phyloP scores from a whole-genome alignment of 2,797 vertebrate species.

The Champsocephalus esox region DNA sequence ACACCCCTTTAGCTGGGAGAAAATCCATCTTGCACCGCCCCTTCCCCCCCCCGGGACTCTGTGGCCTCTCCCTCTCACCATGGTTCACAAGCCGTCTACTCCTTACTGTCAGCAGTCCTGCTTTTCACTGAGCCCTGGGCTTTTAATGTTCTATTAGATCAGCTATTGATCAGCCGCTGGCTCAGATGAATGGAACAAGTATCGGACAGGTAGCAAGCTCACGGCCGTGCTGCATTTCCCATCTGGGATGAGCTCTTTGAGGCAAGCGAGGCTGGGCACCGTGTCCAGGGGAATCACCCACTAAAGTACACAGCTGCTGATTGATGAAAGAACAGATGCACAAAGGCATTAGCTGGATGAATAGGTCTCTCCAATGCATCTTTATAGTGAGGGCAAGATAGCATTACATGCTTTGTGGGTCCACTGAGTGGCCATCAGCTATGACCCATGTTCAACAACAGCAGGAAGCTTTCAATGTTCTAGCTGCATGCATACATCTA shows the following conservation, averaged over 20 bases:
- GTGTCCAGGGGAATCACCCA: constrained; percentile 35
- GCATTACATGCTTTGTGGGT: constrained; percentile 35
- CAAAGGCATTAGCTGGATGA: constrained; percentile 45
- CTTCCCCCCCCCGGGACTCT: neutral
- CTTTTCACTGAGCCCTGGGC: constrained; percentile 54
- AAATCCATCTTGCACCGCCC: constrained; percentile 48
- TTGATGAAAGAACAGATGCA: constrained; percentile 45
- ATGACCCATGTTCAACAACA: neutral
- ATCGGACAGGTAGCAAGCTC: constrained; percentile 65
- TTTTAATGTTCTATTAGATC: constrained; percentile 80
- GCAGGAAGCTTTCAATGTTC: neutral
- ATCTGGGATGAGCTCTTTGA: constrained; percentile 47
- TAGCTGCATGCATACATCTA: constrained; percentile 1
- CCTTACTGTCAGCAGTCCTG: constrained; percentile 72
- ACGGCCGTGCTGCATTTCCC: constrained; percentile 37
- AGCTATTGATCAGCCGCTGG: constrained; percentile 78
- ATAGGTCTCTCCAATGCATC: constrained; percentile 39
- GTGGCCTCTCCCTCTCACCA: constrained; percentile 16
- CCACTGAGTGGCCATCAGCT: neutral
- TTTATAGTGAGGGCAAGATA: constrained; percentile 39
- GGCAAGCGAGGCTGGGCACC: constrained; percentile 11
- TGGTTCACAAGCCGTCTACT: constrained; percentile 57
- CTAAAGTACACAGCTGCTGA: constrained; percentile 44
- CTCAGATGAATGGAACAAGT: constrained; percentile 76
- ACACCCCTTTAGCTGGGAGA: constrained; percentile 44